Percentiles rank a stretch among this genome's conserved stretches.
Conservation (phyloP, 2,888 invertebrate genomes). For the Mythimna loreyi region DNA sequence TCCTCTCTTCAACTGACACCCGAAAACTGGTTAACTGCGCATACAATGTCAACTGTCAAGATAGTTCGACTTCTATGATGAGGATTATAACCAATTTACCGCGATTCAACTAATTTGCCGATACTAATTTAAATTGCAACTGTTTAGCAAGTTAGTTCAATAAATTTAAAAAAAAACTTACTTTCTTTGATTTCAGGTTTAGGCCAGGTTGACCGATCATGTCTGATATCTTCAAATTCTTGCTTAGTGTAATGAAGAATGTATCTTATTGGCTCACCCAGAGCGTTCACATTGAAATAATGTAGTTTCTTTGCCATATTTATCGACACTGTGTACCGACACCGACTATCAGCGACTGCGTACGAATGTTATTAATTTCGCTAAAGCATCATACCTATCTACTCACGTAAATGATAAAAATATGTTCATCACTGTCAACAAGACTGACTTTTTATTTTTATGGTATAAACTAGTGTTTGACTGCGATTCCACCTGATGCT, state of each 20-base stretch:
- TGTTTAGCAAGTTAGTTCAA: neutral
- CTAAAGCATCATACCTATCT: neutral
- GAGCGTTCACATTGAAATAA: slow-evolving; percentile 77
- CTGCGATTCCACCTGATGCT: neutral
- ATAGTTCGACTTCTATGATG: too few species aligned
- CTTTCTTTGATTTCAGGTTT: slow-evolving; percentile 75
- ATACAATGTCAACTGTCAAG: too few species aligned
- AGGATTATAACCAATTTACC: too few species aligned
- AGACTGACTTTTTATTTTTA: too few species aligned
- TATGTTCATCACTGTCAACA: neutral
- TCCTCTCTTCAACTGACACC: too few species aligned
- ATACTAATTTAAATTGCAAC: neutral
- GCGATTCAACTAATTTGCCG: too few species aligned
- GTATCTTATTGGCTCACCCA: slow-evolving; percentile 80
- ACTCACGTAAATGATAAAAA: slow-evolving; percentile 28
- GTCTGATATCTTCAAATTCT: slow-evolving; percentile 80
- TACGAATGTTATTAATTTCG: slow-evolving; percentile 4
- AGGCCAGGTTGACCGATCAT: slow-evolving; percentile 75
- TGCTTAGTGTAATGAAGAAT: slow-evolving; percentile 82
- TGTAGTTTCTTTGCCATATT: slow-evolving; percentile 74
- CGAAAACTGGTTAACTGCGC: too few species aligned
- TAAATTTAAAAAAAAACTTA: slow-evolving; percentile 64
- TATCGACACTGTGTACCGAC: slow-evolving; percentile 14
- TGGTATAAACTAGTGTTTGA: too few species aligned
- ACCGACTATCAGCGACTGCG: slow-evolving; percentile 19